phyloP scores from a whole-genome alignment of 2,113 vertebrate species.

The Ageneiosus marmoratus region DNA sequence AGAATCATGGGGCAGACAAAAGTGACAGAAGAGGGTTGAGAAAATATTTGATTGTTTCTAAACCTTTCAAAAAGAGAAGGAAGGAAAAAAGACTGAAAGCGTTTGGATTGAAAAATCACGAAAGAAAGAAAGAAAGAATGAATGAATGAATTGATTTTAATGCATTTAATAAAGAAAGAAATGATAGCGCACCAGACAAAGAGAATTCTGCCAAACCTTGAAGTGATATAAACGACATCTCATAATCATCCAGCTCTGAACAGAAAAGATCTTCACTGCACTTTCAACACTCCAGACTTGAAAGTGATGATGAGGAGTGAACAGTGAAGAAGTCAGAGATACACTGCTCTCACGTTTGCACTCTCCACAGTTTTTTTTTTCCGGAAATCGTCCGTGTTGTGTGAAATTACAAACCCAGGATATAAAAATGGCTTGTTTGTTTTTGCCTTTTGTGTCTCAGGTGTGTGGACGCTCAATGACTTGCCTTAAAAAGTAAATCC shows the following conservation, averaged over 20 bases:
- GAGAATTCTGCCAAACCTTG: not conserved
- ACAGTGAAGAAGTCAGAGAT: not conserved
- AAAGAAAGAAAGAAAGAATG: not conserved
- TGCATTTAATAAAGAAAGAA: not conserved
- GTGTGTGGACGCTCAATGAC: conserved; percentile 60
- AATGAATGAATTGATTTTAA: not conserved
- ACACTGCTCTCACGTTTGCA: not conserved
- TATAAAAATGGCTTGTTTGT: conserved; percentile 30
- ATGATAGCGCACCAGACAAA: not conserved
- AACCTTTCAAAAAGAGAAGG: too few relatives aligned
- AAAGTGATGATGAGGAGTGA: not conserved
- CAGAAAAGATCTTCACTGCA: not conserved
- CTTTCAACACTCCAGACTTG: not conserved
- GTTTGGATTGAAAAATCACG: not conserved
- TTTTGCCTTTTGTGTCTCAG: conserved; percentile 19
- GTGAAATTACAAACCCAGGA: conserved; percentile 15
- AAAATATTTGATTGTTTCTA: not conserved
- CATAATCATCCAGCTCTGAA: not conserved
- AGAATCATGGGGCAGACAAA: too few relatives aligned
- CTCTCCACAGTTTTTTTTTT: conserved; percentile 10
- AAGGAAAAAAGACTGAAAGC: not conserved
- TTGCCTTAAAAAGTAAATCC: conserved; percentile 75
- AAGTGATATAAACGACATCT: not conserved
- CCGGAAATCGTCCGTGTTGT: conserved; percentile 1
- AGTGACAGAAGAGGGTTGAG: too few relatives aligned